Conservation (phyloP, 1,140 invertebrate genomes). For the Muscidifurax raptorellus region DNA sequence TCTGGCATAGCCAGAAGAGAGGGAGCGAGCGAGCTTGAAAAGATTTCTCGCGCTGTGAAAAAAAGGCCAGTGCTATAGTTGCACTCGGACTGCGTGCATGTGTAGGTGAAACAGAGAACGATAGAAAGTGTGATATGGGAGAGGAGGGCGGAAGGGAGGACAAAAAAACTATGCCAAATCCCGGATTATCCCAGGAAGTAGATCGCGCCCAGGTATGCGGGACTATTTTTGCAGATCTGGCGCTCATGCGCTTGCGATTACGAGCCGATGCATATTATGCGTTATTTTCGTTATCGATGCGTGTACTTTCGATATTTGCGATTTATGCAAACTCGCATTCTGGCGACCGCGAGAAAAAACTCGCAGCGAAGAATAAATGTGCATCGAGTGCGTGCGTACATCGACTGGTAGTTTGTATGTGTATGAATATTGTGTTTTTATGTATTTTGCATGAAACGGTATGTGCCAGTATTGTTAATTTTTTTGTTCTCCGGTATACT, state of each 20-base stretch:
- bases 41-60: background rate
- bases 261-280: background rate
- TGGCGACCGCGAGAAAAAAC: background rate
- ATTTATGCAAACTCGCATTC: slow-evolving; percentile 12
- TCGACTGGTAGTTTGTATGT: no score
- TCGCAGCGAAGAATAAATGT: background rate
- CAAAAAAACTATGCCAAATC: slow-evolving; percentile 24
- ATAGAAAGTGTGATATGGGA: no score
- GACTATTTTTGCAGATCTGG: background rate
- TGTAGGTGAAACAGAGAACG: background rate
- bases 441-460: background rate
- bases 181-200: slow-evolving; percentile 31
- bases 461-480: background rate
- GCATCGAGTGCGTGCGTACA: no score
- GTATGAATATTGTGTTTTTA: background rate
- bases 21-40: background rate
- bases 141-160: no score
- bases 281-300: slow-evolving; percentile 32
- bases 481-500: background rate
- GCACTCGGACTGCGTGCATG: background rate
- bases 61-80: background rate
- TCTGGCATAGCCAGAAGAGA: background rate
- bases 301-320: slow-evolving; percentile 2
- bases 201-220: background rate
- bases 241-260: background rate